Percentiles rank a stretch among this genome's conserved stretches.
These are phyloP conservation scores for Steinernema khuongi DNA, from an alignment of 1,140 invertebrate species.

Conservation along the genomic window DNA sequence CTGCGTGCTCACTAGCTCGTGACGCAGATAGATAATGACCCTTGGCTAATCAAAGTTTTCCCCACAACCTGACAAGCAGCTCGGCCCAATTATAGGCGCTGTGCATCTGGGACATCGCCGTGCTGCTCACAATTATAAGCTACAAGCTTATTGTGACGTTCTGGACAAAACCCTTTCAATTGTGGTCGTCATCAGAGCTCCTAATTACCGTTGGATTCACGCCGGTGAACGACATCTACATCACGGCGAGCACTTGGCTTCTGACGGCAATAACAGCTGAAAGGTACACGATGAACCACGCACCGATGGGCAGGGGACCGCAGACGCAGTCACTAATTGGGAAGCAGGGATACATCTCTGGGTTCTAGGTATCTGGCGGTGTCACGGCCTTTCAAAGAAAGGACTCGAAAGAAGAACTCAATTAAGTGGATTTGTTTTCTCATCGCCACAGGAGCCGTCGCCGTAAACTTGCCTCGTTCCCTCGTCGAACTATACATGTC, in stretches of 20 bases:
- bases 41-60: too few relatives aligned
- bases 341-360: neutral
- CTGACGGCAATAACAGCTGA: neutral
- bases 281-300: too few relatives aligned
- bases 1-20: too few relatives aligned
- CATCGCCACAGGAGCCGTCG: neutral
- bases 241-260: neutral
- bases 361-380: neutral
- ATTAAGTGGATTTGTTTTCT: constrained; percentile 2
- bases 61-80: too few relatives aligned
- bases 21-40: too few relatives aligned
- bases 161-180: neutral
- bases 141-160: neutral
- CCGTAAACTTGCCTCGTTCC: neutral
- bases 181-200: neutral
- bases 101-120: neutral
- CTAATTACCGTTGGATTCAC: neutral
- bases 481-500: constrained; percentile 1
- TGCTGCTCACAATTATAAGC: neutral
- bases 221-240: constrained; percentile 10
- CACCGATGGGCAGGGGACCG: too few relatives aligned
- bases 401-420: neutral
- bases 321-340: neutral
- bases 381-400: neutral
- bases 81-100: constrained; percentile 4